Percentiles rank a stretch among this genome's conserved stretches.
Conservation (phyloP, 2,888 invertebrate species). For the Pinctada fucata region DNA sequence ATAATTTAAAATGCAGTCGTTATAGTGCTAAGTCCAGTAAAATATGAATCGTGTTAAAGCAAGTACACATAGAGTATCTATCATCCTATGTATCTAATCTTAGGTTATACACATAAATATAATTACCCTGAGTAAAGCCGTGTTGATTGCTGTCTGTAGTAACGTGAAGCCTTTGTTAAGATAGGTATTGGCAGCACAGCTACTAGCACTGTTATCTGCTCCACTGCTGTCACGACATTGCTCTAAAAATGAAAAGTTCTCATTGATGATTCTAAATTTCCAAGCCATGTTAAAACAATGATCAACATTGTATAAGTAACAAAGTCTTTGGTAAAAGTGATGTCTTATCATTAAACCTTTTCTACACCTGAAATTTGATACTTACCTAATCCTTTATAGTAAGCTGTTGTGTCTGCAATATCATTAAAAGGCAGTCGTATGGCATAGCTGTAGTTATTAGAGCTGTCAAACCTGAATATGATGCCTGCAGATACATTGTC, state of each 20-base stretch:
- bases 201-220: neutral
- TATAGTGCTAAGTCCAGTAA: too few relatives aligned
- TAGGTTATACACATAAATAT: too few relatives aligned
- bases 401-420: neutral
- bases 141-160: slow-evolving; percentile 71
- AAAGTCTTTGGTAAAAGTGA: too few relatives aligned
- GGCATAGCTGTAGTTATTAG: neutral
- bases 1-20: too few relatives aligned
- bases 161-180: slow-evolving; percentile 67
- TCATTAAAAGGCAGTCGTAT: neutral
- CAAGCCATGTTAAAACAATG: too few relatives aligned
- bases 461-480: neutral
- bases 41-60: too few relatives aligned
- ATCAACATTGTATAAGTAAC: too few relatives aligned
- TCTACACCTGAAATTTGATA: neutral
- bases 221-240: slow-evolving; percentile 45
- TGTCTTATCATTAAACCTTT: too few relatives aligned
- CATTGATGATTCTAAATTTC: too few relatives aligned
- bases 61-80: too few relatives aligned
- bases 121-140: slow-evolving; percentile 66
- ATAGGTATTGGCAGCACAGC: slow-evolving; percentile 70
- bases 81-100: too few relatives aligned
- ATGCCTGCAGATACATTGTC: slow-evolving; percentile 78
- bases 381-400: slow-evolving; percentile 3
- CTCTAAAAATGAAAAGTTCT: slow-evolving; percentile 21